A percentile compares a stretch with the other conserved stretches of the same genome.
Conservation (phyloP, 2,797 vertebrate species). For the Dermochelys coriacea region DNA sequence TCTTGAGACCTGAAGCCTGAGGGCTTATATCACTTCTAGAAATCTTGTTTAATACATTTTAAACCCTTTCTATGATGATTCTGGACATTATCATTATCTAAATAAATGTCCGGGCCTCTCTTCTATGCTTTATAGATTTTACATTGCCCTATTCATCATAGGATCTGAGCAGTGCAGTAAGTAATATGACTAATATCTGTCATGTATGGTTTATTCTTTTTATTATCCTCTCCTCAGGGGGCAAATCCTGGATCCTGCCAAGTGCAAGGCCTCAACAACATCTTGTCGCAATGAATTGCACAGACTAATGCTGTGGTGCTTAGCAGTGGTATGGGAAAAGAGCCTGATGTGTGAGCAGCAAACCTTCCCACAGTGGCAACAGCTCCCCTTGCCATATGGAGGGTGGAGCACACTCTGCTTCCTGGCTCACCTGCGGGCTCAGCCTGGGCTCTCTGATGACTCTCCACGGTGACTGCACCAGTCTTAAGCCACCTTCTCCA, state of each 20-base stretch:
- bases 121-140: neutral
- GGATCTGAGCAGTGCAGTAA: neutral
- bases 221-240: neutral
- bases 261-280: neutral
- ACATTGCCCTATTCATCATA: neutral
- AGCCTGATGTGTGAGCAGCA: no score
- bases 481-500: no score
- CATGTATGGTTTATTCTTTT: neutral
- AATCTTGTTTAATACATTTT: neutral
- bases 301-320: neutral
- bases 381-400: no score
- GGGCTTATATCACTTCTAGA: neutral
- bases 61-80: neutral
- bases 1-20: neutral
- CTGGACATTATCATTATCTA: neutral
- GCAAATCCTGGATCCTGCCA: neutral
- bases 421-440: no score
- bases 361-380: no score
- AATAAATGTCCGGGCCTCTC: neutral
- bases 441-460: no score
- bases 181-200: neutral
- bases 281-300: neutral
- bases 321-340: neutral
- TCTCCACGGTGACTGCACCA: no score
- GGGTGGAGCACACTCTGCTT: no score